Evolutionary conservation across 2,888 invertebrate species (phyloP).

Genomic region (Caenorhabditis sp.): DNA sequence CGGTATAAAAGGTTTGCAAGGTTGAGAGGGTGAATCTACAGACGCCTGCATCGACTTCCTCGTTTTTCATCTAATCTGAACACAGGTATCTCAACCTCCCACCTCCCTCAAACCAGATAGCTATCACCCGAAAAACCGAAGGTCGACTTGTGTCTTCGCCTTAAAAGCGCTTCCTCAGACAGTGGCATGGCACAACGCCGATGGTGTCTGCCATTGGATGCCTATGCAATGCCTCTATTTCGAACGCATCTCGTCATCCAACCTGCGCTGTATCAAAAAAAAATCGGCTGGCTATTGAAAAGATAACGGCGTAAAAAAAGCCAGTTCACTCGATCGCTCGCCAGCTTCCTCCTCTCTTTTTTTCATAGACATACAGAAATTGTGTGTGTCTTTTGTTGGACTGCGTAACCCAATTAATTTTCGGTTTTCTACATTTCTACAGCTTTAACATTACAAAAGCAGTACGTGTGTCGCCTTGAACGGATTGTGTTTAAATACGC

Average conservation of each 20-base stretch:
- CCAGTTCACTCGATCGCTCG: conserved; percentile 6
- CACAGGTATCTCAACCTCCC: conserved; percentile 22
- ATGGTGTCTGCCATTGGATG: not conserved
- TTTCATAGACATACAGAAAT: no score
- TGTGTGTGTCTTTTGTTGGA: no score
- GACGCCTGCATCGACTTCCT: conserved; percentile 30
- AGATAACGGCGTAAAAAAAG: conserved; percentile 9
- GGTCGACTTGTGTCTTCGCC: conserved; percentile 34
- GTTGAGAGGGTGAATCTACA: conserved; percentile 16
- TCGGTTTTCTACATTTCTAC: conserved; percentile 38
- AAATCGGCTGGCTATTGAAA: conserved; percentile 31
- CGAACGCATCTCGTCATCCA: not conserved
- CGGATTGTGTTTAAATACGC: conserved; percentile 41
- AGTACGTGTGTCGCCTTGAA: conserved; percentile 38
- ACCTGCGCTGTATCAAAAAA: not conserved
- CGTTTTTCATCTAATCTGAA: conserved; percentile 51
- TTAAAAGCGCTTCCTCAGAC: conserved; percentile 17
- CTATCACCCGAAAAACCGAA: conserved; percentile 34
- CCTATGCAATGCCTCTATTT: not conserved
- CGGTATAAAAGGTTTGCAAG: conserved; percentile 10
- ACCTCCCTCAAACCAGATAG: conserved; percentile 34
- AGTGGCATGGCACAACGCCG: not conserved
- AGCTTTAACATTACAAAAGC: conserved; percentile 49
- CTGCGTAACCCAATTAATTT: conserved; percentile 52
- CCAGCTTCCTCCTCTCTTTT: not conserved